Evolutionary conservation across 2,797 vertebrate species (phyloP).

Genomic region (Rhyacichthys aspro): DNA sequence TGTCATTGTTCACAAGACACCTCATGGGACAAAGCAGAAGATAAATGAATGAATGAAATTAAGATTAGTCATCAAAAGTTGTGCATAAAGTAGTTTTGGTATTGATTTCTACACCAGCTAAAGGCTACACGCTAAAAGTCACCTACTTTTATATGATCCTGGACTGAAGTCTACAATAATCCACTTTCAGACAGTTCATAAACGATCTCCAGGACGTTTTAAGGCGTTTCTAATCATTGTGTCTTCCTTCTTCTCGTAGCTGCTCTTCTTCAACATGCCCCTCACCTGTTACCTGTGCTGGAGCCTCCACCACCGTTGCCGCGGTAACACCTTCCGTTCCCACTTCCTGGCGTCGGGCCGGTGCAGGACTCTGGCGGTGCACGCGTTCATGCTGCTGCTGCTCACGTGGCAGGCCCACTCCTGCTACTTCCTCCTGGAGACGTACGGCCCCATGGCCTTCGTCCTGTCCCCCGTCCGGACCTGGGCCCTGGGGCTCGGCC

Average conservation of each 20-base stretch:
- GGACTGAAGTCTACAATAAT: too few species aligned
- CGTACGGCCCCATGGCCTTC: conserved; percentile 88
- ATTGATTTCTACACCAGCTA: too few species aligned
- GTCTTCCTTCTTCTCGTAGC: conserved; percentile 70
- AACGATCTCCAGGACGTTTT: too few species aligned
- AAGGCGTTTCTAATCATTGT: too few species aligned
- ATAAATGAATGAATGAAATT: too few species aligned
- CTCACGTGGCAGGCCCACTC: conserved; percentile 90
- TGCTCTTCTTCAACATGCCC: conserved; percentile 94
- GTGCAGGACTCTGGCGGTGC: conserved; percentile 69
- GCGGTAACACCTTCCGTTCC: conserved; percentile 85
- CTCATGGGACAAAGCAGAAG: too few species aligned
- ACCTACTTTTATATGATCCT: too few species aligned
- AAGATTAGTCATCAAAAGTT: too few species aligned
- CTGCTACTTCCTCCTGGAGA: conserved; percentile 90
- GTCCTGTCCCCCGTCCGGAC: conserved; percentile 90
- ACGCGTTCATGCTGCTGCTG: conserved; percentile 85
- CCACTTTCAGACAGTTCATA: too few species aligned
- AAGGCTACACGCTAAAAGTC: too few species aligned
- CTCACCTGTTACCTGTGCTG: conserved; percentile 92
- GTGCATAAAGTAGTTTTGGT: too few species aligned
- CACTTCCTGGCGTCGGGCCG: conserved; percentile 79
- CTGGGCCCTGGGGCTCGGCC: conserved; percentile 85
- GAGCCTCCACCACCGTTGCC: conserved; percentile 89
- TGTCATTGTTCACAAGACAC: too few species aligned